These are phyloP conservation scores for Butorides virescens DNA, from an alignment of 2,113 vertebrate species.

Conservation along the genomic window DNA sequence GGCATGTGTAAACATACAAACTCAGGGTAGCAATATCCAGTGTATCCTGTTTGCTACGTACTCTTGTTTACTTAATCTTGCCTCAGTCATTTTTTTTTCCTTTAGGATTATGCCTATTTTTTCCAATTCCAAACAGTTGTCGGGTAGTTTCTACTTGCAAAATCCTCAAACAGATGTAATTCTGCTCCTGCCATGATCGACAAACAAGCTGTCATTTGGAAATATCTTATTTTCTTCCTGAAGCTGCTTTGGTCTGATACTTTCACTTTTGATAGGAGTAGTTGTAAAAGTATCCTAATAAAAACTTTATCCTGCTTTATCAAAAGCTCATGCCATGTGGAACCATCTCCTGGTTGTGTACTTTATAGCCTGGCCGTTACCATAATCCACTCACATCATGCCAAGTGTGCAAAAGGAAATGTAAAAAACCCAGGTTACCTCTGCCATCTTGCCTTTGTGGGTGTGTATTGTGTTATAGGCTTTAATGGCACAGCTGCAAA, in stretches of 20 bases:
- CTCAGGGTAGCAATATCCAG: not conserved
- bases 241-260: not conserved
- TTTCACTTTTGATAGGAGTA: not conserved
- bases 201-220: not conserved
- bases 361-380: not conserved
- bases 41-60: not conserved
- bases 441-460: not conserved
- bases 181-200: not conserved
- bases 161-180: not conserved
- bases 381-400: rapidly evolving
- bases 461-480: not conserved
- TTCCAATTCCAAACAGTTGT: not conserved
- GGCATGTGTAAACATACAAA: not conserved
- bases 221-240: not conserved
- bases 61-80: not conserved
- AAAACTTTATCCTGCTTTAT: not conserved
- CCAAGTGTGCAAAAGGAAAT: not conserved
- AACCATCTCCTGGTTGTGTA: not conserved
- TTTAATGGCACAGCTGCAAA: not conserved
- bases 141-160: not conserved
- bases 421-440: not conserved
- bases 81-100: not conserved
- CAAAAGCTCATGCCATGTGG: not conserved
- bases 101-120: not conserved
- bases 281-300: not conserved